phyloP scores from a whole-genome alignment of 2,888 invertebrate genomes.

The Dolomedes plantarius region DNA sequence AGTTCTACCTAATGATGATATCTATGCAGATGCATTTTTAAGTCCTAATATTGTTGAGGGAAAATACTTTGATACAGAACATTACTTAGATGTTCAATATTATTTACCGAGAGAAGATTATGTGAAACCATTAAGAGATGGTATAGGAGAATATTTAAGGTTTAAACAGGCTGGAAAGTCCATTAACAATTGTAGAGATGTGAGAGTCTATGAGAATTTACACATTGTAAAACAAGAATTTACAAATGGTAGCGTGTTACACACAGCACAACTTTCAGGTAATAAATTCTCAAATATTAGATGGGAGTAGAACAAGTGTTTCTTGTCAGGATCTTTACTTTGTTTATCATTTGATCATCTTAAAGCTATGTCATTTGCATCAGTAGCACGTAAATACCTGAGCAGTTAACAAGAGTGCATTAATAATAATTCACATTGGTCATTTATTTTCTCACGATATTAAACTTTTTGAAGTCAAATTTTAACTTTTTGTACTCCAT shows the following conservation, averaged over 20 bases:
- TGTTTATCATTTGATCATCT: constrained; percentile 85
- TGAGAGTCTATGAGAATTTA: constrained; percentile 75
- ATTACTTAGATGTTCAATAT: constrained; percentile 88
- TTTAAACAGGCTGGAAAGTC: constrained; percentile 43
- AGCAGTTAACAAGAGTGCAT: too few relatives aligned
- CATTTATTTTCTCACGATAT: too few relatives aligned
- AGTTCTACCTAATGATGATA: constrained; percentile 40
- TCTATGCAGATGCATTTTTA: constrained; percentile 76
- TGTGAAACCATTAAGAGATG: constrained; percentile 83
- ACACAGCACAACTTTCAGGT: constrained; percentile 54
- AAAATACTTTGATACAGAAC: constrained; percentile 81
- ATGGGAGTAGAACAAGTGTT: constrained; percentile 80
- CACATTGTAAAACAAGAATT: constrained; percentile 74
- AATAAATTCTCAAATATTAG: constrained; percentile 47
- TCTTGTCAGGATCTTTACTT: constrained; percentile 85
- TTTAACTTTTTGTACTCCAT: too few relatives aligned
- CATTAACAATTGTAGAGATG: constrained; percentile 73
- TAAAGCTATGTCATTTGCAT: constrained; percentile 82
- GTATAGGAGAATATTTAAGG: constrained; percentile 80
- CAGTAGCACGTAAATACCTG: constrained; percentile 83
- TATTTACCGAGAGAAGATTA: constrained; percentile 88
- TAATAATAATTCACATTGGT: too few relatives aligned
- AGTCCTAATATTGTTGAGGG: constrained; percentile 82
- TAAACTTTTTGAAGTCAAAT: too few relatives aligned
- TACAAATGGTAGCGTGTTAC: constrained; percentile 73